phyloP scores from a whole-genome alignment of 2,113 vertebrate genomes.

The Gobiocypris rarus region DNA sequence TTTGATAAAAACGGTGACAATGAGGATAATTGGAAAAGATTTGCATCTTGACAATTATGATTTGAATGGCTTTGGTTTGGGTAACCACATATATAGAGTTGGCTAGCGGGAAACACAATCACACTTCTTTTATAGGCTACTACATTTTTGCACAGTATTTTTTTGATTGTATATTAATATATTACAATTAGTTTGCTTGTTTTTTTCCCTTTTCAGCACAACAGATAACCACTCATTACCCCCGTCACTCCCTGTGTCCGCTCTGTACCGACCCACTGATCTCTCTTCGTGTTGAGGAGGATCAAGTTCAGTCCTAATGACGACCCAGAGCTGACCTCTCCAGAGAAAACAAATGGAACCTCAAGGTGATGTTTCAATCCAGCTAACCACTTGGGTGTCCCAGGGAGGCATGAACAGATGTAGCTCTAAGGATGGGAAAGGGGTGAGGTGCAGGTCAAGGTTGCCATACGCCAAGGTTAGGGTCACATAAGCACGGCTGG shows the following conservation, averaged over 20 bases:
- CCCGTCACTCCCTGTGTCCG: slow-evolving; percentile 67
- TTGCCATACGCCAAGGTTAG: slow-evolving; percentile 85
- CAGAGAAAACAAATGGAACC: slow-evolving; percentile 83
- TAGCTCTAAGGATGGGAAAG: slow-evolving; percentile 76
- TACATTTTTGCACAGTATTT: background rate
- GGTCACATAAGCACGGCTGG: slow-evolving; percentile 82
- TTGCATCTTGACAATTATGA: slow-evolving; percentile 53
- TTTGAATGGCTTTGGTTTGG: slow-evolving; percentile 43
- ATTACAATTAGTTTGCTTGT: no score
- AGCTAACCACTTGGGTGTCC: slow-evolving; percentile 82
- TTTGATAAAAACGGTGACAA: slow-evolving; percentile 49
- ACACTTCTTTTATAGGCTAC: background rate
- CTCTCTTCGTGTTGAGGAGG: slow-evolving; percentile 71
- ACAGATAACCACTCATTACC: slow-evolving; percentile 66
- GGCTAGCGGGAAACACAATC: background rate
- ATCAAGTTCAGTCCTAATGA: slow-evolving; percentile 86
- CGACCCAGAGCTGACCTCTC: slow-evolving; percentile 76
- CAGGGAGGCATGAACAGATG: slow-evolving; percentile 79
- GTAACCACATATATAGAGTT: slow-evolving; percentile 21
- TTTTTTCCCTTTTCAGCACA: slow-evolving; percentile 2
- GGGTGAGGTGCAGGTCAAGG: slow-evolving; percentile 82
- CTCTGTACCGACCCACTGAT: slow-evolving; percentile 66
- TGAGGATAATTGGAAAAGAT: slow-evolving; percentile 56
- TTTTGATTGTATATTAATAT: no score
- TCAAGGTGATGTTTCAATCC: slow-evolving; percentile 86